A percentile compares a stretch with the other conserved stretches of the same genome.
Evolutionary conservation across 2,113 vertebrate species (phyloP).

Genomic region (Platysteira castanea): DNA sequence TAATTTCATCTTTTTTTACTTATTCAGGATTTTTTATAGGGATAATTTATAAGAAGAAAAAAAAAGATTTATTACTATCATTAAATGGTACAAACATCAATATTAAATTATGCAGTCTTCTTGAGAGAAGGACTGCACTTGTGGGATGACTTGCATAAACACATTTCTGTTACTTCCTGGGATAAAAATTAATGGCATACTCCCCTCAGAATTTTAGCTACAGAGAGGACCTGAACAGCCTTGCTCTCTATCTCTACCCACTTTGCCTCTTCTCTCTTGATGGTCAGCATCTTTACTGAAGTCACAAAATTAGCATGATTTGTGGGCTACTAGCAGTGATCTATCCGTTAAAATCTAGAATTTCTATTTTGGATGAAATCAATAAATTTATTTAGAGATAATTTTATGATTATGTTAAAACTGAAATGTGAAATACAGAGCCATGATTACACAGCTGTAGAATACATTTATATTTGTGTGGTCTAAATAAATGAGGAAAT

Average conservation of each 20-base stretch:
- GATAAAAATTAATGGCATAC: background rate
- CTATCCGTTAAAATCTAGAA: background rate
- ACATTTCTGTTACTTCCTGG: background rate
- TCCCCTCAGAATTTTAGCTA: background rate
- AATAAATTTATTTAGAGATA: background rate
- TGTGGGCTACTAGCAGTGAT: background rate
- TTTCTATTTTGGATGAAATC: background rate
- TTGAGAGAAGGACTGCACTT: background rate
- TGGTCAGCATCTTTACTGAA: background rate
- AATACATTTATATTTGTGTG: background rate
- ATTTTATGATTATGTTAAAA: background rate
- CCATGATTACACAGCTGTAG: background rate
- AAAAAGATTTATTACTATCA: background rate
- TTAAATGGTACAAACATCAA: background rate
- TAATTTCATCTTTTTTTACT: background rate
- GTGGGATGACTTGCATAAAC: background rate
- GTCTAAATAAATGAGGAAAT: constrained; percentile 19
- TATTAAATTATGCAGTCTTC: background rate
- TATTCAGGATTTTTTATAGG: background rate
- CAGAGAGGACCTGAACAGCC: background rate
- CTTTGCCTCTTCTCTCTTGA: background rate
- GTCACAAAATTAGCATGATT: background rate
- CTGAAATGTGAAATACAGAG: background rate
- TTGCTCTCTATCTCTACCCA: background rate
- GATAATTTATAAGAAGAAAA: background rate